Base-by-base conservation (phyloP, 1,140 invertebrate genomes). In the Cyphomyrmex costatus region DNA sequence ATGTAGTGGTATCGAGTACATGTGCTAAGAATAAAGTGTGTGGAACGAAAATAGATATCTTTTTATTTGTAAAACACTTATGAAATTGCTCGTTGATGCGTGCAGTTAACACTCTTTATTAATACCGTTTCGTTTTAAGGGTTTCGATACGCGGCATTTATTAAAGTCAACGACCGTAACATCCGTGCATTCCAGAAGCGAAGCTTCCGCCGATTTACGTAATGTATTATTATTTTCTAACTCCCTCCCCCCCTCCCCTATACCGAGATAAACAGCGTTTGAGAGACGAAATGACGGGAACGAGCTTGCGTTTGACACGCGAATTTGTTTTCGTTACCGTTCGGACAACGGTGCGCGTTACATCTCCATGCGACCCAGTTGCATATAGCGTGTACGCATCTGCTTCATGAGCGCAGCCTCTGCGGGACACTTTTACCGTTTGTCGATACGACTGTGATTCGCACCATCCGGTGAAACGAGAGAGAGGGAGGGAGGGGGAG, bases 311-410 rank as follows among this genome's bases (percentile, higher is more conserved):
- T 76, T 85, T 65, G 82, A 46, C 73, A 73, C 65, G 66, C 71
- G 61, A 73, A 73, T 87, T 85, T 73, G 79, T 83, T 73, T 42
- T 60, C 66, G 68, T 63, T 82, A 66, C 51, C 51, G 78, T 42
- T 16, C 58, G 8, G 51, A 7, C 70, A 49, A 61, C 56, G 53
- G 68, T 19, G 56, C 42, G 66, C 70, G 63, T 36, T 49, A n/a
- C 65, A 70, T 86, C 79, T 77, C 53, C 27, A n/a, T 21, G 71
- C 88, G 88, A 89, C 88, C 88, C 85, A 89, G 73, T 89, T 89
- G 88, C 88, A 89, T 80, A 30, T 71, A 36, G 58, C 70, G 63
- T 66, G 60, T 83, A 51, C 80, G 77, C 84, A 83, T 51, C 49
- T 49, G 58, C 63, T 42, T 53, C 66, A 85, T 83, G 53, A 78